Evolutionary conservation across 2,888 invertebrate species (phyloP).

Genomic region (Ferrisia virgata): DNA sequence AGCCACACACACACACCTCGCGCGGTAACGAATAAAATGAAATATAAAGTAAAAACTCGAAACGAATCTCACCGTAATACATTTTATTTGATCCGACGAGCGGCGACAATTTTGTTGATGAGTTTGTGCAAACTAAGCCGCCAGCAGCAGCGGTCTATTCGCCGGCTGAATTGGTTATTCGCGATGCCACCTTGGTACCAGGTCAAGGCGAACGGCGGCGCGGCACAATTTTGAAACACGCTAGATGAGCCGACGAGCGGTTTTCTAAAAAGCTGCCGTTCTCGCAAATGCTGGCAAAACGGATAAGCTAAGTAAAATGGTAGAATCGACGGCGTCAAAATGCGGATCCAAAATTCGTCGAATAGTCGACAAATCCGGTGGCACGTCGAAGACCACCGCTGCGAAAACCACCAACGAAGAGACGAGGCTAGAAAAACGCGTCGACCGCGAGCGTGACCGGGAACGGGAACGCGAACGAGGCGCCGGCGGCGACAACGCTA

Average conservation of each 20-base stretch:
- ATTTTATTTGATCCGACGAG: background rate
- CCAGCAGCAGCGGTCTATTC: background rate
- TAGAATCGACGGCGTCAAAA: conserved; percentile 45
- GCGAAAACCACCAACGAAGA: background rate
- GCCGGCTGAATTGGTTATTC: background rate
- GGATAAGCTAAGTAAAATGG: conserved; percentile 44
- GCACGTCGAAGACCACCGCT: background rate
- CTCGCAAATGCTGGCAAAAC: conserved; percentile 41
- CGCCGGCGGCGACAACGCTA: background rate
- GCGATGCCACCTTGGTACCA: background rate
- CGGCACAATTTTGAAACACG: background rate
- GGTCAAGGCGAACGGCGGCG: background rate
- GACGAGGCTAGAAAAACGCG: conserved; percentile 3
- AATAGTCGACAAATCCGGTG: conserved; percentile 33
- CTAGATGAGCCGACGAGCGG: background rate
- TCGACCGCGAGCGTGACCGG: background rate
- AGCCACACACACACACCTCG: too few relatives aligned
- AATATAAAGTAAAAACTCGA: conserved; percentile 6
- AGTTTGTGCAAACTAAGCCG: background rate
- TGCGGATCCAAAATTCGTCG: conserved; percentile 44
- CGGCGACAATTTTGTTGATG: background rate
- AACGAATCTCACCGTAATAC: background rate
- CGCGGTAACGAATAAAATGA: background rate
- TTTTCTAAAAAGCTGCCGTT: conserved; percentile 17
- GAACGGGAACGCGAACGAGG: background rate